Percentiles rank a stretch among this genome's conserved stretches.
Conservation (phyloP, 2,888 invertebrate species). For the Isotomurus palustris region DNA sequence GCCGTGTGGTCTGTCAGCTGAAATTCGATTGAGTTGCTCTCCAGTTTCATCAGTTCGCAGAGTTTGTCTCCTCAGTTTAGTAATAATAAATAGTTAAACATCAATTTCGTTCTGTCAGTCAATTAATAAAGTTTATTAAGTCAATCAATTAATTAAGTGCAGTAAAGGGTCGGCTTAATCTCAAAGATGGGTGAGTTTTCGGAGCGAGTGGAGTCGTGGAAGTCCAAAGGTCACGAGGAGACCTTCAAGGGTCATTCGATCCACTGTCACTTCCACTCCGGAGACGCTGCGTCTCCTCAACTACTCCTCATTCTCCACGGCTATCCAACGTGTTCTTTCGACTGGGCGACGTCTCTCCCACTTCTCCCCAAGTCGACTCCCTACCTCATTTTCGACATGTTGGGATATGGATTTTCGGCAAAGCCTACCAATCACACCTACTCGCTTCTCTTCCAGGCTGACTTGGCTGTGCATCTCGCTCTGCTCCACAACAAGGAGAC, state of each 20-base stretch:
- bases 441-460: conserved; percentile 32
- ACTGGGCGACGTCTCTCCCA: conserved; percentile 26
- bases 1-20: too few species aligned
- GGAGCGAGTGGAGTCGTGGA: conserved; percentile 15
- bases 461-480: conserved; percentile 29
- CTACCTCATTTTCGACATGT: conserved; percentile 29
- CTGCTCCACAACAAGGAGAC: conserved; percentile 18
- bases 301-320: conserved; percentile 31
- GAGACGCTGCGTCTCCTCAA: conserved; percentile 5
- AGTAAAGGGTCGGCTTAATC: too few species aligned
- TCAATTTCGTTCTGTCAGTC: too few species aligned
- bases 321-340: conserved; percentile 31
- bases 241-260: conserved; percentile 22
- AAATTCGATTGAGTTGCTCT: too few species aligned
- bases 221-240: conserved; percentile 19
- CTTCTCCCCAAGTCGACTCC: too few species aligned
- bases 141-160: too few species aligned
- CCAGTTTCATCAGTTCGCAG: too few species aligned
- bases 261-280: conserved; percentile 27
- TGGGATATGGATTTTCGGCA: conserved; percentile 34
- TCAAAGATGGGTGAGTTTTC: conserved; percentile 12
- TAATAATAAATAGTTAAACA: too few species aligned
- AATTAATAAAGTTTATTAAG: too few species aligned
- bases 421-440: conserved; percentile 30
- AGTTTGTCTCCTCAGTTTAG: too few species aligned